Percentiles rank a stretch among this genome's conserved stretches.
Evolutionary conservation across 2,888 invertebrate genomes (phyloP).

Genomic region (Hypsopygia costalis): DNA sequence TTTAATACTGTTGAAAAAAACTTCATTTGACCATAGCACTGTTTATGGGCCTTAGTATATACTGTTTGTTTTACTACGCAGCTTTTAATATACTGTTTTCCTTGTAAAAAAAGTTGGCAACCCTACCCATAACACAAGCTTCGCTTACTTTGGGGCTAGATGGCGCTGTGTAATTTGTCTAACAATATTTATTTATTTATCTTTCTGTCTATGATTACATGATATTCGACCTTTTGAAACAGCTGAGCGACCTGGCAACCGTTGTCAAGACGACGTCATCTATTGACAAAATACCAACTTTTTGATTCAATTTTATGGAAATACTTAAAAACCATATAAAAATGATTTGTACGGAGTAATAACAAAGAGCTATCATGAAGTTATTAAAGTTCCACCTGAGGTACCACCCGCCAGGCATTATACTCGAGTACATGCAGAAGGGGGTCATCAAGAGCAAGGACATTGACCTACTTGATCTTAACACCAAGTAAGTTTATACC

Average conservation of each 20-base stretch:
- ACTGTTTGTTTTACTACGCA: too few relatives aligned
- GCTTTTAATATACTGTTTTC: too few relatives aligned
- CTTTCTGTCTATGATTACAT: too few relatives aligned
- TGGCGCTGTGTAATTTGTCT: too few relatives aligned
- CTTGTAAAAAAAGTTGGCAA: too few relatives aligned
- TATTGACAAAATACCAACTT: conserved; percentile 58
- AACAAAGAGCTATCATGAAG: conserved; percentile 73
- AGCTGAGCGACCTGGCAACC: conserved; percentile 1
- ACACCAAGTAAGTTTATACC: conserved; percentile 80
- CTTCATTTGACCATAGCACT: too few relatives aligned
- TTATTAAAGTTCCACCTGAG: conserved; percentile 84
- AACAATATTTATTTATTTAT: too few relatives aligned
- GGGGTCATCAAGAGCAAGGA: conserved; percentile 80
- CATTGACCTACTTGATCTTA: conserved; percentile 83
- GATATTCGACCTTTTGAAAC: too few relatives aligned
- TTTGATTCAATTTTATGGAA: conserved; percentile 26
- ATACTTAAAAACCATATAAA: conserved; percentile 22
- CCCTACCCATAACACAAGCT: too few relatives aligned
- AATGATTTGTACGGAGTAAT: conserved; percentile 16
- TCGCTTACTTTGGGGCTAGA: too few relatives aligned
- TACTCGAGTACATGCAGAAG: conserved; percentile 81
- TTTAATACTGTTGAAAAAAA: too few relatives aligned
- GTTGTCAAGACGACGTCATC: conserved; percentile 44
- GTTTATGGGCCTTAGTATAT: too few relatives aligned
- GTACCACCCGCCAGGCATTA: conserved; percentile 86